These are phyloP conservation scores for Bos taurus DNA, from an alignment of 2,113 vertebrate genomes.

Conservation along the genomic window DNA sequence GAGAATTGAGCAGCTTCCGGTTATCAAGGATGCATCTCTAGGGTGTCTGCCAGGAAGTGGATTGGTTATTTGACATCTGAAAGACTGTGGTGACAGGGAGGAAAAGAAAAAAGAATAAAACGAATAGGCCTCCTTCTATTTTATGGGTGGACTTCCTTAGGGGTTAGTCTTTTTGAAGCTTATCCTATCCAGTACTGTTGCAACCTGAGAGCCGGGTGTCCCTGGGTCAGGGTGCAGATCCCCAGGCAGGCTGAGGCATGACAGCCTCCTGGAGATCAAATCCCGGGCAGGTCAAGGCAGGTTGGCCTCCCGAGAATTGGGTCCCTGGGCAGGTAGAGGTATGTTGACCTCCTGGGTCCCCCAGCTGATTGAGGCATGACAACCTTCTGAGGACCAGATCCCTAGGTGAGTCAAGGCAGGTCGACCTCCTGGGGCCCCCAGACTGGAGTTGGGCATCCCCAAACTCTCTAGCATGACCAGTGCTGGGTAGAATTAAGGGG, in stretches of 20 bases:
- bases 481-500: background rate
- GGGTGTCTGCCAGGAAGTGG: background rate
- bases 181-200: background rate
- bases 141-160: background rate
- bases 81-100: background rate
- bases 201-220: background rate
- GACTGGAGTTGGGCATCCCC: background rate
- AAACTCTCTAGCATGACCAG: background rate
- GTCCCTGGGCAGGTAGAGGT: background rate
- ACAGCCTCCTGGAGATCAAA: background rate
- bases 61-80: background rate
- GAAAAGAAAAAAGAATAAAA: background rate
- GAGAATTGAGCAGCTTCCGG: background rate
- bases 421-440: accelerated
- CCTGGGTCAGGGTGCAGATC: background rate
- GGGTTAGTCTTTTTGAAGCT: background rate
- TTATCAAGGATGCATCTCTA: background rate
- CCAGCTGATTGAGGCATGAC: accelerated
- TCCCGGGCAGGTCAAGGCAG: background rate
- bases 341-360: background rate
- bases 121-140: background rate
- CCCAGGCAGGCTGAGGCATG: background rate
- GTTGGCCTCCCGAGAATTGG: accelerated
- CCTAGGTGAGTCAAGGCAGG: background rate
- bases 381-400: background rate